Conservation (phyloP, 2,113 vertebrate species). For the Macaca mulatta region DNA sequence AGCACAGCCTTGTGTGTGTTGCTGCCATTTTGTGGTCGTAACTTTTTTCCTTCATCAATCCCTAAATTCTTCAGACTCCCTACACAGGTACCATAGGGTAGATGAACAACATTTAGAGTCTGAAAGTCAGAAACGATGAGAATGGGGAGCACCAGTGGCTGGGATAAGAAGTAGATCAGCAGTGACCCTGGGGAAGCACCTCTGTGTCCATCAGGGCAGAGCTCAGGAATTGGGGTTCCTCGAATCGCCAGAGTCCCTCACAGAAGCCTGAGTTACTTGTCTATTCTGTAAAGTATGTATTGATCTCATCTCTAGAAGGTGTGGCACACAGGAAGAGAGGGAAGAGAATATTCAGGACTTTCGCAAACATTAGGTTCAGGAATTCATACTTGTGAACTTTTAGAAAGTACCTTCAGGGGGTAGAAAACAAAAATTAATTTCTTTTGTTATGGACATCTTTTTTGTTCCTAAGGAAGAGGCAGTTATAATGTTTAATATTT, state of each 20-base stretch:
- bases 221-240: neutral
- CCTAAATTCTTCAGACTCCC: neutral
- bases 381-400: neutral
- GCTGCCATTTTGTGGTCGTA: accelerated
- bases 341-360: neutral
- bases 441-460: neutral
- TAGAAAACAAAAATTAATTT: slow-evolving; percentile 12
- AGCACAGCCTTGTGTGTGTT: neutral
- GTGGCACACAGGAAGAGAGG: neutral
- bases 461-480: neutral
- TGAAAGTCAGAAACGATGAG: neutral
- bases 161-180: neutral
- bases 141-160: neutral
- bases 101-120: neutral
- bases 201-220: neutral
- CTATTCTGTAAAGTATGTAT: neutral
- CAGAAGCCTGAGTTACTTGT: neutral
- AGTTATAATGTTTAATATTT: neutral
- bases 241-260: no score
- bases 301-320: neutral
- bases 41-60: neutral
- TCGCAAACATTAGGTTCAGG: neutral
- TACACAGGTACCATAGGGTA: neutral
- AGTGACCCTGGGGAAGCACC: neutral
- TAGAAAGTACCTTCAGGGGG: neutral